Conservation (phyloP, 2,113 vertebrate species). For the Verasper variegatus region DNA sequence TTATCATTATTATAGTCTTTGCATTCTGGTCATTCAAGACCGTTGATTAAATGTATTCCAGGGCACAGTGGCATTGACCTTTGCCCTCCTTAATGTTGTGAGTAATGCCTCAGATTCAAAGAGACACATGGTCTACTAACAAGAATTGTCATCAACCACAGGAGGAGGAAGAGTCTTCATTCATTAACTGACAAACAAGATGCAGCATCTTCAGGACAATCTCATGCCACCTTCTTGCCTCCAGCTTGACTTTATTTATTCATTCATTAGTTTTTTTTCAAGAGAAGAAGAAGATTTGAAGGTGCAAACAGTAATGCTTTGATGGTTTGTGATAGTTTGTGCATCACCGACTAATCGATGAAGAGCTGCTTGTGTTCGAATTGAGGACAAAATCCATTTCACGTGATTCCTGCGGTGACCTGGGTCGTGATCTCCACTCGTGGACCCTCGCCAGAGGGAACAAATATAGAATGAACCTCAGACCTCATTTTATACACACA, state of each 20-base stretch:
- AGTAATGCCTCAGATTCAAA: not conserved
- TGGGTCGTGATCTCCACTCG: too few species aligned
- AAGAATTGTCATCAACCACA: slow-evolving; percentile 10
- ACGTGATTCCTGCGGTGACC: too few species aligned
- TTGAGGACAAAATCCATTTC: too few species aligned
- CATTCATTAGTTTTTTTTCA: not conserved
- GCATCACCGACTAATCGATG: not conserved
- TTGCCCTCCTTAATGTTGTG: not conserved
- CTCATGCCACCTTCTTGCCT: not conserved
- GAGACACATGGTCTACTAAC: not conserved
- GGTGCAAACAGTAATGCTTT: too few species aligned
- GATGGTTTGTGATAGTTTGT: too few species aligned
- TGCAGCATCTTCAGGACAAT: too few species aligned
- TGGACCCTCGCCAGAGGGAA: too few species aligned
- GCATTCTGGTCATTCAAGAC: not conserved
- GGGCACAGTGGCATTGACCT: slow-evolving; percentile 8
- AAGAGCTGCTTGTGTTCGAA: not conserved
- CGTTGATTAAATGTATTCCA: slow-evolving; percentile 19
- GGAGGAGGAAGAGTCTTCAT: not conserved
- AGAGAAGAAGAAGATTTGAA: too few species aligned
- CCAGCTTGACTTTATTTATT: not conserved
- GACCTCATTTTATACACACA: too few species aligned
- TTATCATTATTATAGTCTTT: not conserved
- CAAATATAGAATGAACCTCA: too few species aligned
- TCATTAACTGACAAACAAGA: not conserved